Conservation (phyloP, 2,888 invertebrate genomes). For the Epistrophe grossulariae region DNA sequence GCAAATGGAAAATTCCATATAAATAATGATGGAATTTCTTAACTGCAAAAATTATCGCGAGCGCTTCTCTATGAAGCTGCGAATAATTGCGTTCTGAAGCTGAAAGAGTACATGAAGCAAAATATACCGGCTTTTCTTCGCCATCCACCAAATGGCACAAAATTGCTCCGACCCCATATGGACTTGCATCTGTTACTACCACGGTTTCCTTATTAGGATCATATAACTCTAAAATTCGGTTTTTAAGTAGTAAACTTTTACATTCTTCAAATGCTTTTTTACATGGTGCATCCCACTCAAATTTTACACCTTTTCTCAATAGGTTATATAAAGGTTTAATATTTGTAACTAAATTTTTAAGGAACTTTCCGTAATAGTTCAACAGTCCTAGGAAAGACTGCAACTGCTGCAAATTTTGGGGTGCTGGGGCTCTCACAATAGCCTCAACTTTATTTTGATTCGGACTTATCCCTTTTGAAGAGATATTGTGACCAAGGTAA, state of each 20-base stretch:
- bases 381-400: constrained; percentile 13
- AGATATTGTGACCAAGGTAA: constrained; percentile 18
- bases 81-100: too few relatives aligned
- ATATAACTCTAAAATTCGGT: neutral
- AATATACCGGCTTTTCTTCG: neutral
- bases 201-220: neutral
- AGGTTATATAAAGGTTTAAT: constrained; percentile 16
- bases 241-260: neutral
- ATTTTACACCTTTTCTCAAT: neutral
- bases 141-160: neutral
- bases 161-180: too few relatives aligned
- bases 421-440: constrained; percentile 26
- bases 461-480: neutral
- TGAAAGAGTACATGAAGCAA: neutral
- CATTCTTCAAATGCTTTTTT: neutral
- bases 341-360: neutral
- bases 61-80: too few relatives aligned
- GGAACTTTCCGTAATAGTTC: constrained; percentile 14
- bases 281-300: neutral
- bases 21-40: too few relatives aligned
- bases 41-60: too few relatives aligned
- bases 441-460: constrained; percentile 26
- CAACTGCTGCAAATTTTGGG: constrained; percentile 22
- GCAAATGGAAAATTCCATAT: neutral
- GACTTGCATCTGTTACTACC: neutral